Percentiles rank a stretch among this genome's conserved stretches.
These are phyloP conservation scores for Nixonia krombeini DNA, from an alignment of 1,140 invertebrate genomes.

Conservation along the genomic window DNA sequence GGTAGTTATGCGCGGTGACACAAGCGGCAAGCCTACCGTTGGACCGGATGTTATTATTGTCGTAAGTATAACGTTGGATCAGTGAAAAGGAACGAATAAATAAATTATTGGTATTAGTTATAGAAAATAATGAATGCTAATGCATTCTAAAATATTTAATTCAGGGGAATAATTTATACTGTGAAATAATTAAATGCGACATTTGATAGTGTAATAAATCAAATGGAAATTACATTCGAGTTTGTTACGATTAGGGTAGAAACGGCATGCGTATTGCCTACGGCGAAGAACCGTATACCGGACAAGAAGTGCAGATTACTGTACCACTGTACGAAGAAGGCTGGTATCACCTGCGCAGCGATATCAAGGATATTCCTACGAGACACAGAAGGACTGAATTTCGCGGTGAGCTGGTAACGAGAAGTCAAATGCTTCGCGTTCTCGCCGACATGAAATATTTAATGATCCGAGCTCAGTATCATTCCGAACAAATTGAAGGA, in stretches of 20 bases:
- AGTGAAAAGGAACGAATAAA: not conserved
- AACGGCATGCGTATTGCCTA: constrained; percentile 83
- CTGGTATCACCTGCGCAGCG: constrained; percentile 82
- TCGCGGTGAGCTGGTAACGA: constrained; percentile 76
- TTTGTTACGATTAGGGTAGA: constrained; percentile 69
- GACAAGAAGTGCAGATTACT: constrained; percentile 75
- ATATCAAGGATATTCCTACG: constrained; percentile 75
- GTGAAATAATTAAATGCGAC: not conserved
- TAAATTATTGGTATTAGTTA: not conserved
- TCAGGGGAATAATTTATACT: too few relatives aligned
- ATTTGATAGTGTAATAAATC: not conserved
- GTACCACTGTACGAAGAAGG: constrained; percentile 78
- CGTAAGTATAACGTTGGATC: constrained; percentile 72
- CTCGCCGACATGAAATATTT: constrained; percentile 85
- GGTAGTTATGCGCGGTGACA: constrained; percentile 89
- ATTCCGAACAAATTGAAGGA: constrained; percentile 94
- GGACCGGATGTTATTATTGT: constrained; percentile 90
- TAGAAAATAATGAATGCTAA: too few relatives aligned
- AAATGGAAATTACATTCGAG: constrained; percentile 26
- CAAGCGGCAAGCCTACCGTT: constrained; percentile 85
- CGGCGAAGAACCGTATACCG: constrained; percentile 76
- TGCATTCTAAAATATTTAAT: too few relatives aligned
- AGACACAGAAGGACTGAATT: constrained; percentile 74
- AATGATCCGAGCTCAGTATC: constrained; percentile 91
- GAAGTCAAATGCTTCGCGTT: constrained; percentile 86